A percentile compares a stretch with the other conserved stretches of the same genome.
Conservation (phyloP, 2,113 vertebrate genomes). For the Pelecanus crispus region DNA sequence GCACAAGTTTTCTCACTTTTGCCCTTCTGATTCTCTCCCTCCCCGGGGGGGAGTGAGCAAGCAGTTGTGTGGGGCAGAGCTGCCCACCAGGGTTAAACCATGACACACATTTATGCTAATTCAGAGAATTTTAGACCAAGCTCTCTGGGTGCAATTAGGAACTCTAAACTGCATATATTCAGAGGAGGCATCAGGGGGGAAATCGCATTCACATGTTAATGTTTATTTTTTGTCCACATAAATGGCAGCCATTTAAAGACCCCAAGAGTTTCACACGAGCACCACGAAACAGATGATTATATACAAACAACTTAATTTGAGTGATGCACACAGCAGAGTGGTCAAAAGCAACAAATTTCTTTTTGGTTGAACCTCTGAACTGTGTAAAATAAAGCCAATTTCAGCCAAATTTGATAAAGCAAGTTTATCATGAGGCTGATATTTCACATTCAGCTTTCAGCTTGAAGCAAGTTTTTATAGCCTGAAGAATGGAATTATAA, state of each 20-base stretch:
- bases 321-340: not conserved
- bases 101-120: not conserved
- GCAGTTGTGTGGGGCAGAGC: not conserved
- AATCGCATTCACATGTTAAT: not conserved
- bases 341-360: not conserved
- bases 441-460: not conserved
- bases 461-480: not conserved
- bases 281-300: not conserved
- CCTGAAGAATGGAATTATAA: not conserved
- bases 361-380: not conserved
- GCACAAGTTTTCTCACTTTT: not conserved
- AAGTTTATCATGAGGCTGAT: not conserved
- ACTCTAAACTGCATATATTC: not conserved
- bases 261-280: not conserved
- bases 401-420: not conserved
- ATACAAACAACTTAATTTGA: not conserved
- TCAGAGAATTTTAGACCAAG: not conserved
- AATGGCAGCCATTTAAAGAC: not conserved
- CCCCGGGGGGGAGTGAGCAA: not conserved
- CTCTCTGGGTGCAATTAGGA: not conserved
- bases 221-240: not conserved
- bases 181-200: not conserved
- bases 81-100: not conserved
- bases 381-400: not conserved
- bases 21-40: not conserved